Evolutionary conservation across 2,113 vertebrate species (phyloP).

Genomic region (Poeciliopsis occidentalis): DNA sequence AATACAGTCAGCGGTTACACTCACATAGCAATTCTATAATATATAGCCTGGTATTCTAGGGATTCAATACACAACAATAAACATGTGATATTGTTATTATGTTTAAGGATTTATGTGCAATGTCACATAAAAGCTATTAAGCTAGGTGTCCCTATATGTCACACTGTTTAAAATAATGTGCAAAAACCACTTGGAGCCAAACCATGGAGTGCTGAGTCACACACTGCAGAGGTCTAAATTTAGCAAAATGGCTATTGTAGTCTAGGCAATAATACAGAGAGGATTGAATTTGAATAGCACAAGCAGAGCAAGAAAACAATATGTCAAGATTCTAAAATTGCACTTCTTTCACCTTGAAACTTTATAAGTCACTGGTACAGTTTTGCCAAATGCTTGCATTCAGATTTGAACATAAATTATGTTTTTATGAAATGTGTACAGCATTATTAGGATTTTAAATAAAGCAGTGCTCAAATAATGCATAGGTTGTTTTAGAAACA

Average conservation of each 20-base stretch:
- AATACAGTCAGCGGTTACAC: not conserved
- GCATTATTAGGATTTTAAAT: too few relatives aligned
- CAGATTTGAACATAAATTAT: not conserved
- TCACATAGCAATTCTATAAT: not conserved
- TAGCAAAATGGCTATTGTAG: constrained; percentile 72
- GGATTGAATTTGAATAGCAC: not conserved
- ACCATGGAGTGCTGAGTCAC: constrained; percentile 70
- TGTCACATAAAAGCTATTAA: not conserved
- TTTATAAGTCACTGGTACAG: too few relatives aligned
- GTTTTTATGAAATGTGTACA: not conserved
- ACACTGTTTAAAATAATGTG: not conserved
- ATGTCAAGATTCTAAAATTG: too few relatives aligned
- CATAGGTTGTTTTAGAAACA: too few relatives aligned
- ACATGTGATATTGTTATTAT: too few relatives aligned
- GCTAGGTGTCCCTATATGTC: not conserved
- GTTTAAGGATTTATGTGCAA: not conserved
- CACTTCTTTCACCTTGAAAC: too few relatives aligned
- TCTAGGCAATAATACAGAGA: constrained; percentile 13
- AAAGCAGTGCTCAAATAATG: too few relatives aligned
- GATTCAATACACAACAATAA: too few relatives aligned
- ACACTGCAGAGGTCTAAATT: constrained; percentile 78
- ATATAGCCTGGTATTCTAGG: not conserved
- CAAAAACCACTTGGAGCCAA: constrained; percentile 26
- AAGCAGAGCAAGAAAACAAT: not conserved
- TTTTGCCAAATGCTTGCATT: not conserved